Evolutionary conservation across 2,113 vertebrate genomes (phyloP).

Genomic region (Addax nasomaculatus): DNA sequence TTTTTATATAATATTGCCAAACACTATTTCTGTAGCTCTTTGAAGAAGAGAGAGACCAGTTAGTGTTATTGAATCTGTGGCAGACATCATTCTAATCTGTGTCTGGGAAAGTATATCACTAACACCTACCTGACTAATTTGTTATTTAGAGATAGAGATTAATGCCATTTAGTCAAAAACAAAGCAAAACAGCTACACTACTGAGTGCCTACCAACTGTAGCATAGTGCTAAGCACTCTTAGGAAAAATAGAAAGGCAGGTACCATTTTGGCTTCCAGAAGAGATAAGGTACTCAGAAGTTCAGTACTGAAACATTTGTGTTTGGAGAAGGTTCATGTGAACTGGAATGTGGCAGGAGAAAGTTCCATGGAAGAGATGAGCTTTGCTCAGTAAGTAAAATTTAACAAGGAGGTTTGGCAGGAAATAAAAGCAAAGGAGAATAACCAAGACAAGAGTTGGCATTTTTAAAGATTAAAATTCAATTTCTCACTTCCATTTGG

Average conservation of each 20-base stretch:
- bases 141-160: neutral
- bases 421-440: neutral
- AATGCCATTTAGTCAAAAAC: constrained; percentile 30
- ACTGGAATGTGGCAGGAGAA: neutral
- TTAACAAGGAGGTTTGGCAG: neutral
- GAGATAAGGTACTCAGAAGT: neutral
- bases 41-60: constrained; percentile 49
- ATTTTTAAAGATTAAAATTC: constrained; percentile 10
- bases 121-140: neutral
- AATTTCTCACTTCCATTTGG: neutral
- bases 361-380: neutral
- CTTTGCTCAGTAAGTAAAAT: neutral
- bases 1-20: constrained; percentile 70
- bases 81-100: constrained; percentile 46
- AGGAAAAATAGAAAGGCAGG: neutral
- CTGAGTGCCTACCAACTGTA: neutral
- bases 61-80: constrained; percentile 44
- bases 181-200: neutral
- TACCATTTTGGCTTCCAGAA: neutral
- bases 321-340: neutral
- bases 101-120: constrained; percentile 6
- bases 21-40: constrained; percentile 71
- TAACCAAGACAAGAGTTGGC: neutral
- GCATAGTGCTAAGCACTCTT: neutral
- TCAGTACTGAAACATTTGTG: neutral